These are phyloP conservation scores for Hippocampus barbouri DNA, from an alignment of 2,113 vertebrate species.

Conservation along the genomic window DNA sequence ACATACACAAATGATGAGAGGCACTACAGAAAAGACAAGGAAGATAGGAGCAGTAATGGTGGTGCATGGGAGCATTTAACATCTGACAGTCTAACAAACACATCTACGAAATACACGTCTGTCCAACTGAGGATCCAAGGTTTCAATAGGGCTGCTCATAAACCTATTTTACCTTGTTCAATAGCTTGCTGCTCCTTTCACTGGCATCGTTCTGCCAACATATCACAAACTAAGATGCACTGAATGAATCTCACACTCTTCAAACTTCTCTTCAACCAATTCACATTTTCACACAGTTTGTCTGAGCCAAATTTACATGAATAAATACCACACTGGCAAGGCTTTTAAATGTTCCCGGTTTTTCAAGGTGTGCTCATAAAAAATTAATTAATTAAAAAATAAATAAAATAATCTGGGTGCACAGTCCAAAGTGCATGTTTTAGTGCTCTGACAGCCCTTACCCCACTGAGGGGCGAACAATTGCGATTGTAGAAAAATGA, in stretches of 20 bases:
- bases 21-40: not conserved
- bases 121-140: not conserved
- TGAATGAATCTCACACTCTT: not conserved
- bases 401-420: too few relatives aligned
- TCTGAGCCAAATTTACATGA: not conserved
- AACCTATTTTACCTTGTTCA: constrained; percentile 48
- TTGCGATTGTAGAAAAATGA: too few relatives aligned
- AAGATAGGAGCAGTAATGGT: constrained; percentile 6
- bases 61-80: not conserved
- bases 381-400: too few relatives aligned
- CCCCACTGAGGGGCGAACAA: too few relatives aligned
- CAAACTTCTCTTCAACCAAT: not conserved
- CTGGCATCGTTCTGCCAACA: constrained; percentile 53
- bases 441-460: too few relatives aligned
- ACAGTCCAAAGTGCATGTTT: too few relatives aligned
- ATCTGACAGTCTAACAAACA: not conserved
- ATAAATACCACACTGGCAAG: too few relatives aligned
- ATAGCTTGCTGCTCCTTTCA: constrained; percentile 18
- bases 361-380: too few relatives aligned
- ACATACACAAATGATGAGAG: not conserved
- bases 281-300: not conserved
- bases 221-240: constrained; percentile 37
- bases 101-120: constrained; percentile 19
- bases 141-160: not conserved
- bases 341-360: too few relatives aligned